Percentiles rank a stretch among this genome's conserved stretches.
Conservation (phyloP, 2,797 vertebrate genomes). For the Phyllotis vaccarum region DNA sequence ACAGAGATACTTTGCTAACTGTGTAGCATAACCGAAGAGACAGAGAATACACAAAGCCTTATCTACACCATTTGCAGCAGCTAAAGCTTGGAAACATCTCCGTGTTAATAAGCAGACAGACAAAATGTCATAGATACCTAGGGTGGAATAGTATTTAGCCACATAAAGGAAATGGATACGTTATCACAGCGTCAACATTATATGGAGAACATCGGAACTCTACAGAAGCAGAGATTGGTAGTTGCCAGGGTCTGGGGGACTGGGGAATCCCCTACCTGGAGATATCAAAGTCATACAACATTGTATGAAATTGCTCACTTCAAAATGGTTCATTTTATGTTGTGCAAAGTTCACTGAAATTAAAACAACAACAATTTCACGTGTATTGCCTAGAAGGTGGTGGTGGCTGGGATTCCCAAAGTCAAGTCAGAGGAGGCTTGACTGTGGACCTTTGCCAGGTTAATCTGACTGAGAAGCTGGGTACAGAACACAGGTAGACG, state of each 20-base stretch:
- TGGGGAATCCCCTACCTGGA: neutral
- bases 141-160: neutral
- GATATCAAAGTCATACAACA: neutral
- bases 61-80: neutral
- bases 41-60: neutral
- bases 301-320: neutral
- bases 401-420: neutral
- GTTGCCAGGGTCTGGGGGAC: neutral
- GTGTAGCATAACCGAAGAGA: conserved; percentile 27
- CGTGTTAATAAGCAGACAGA: neutral
- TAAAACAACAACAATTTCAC: neutral
- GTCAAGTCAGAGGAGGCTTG: neutral
- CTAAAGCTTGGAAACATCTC: neutral
- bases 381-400: neutral
- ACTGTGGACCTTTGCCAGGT: neutral
- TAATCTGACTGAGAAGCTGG: neutral
- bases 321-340: conserved; percentile 30
- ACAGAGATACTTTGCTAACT: neutral
- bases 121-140: neutral
- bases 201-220: neutral
- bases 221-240: neutral
- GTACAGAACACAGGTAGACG: neutral
- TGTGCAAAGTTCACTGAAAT: neutral
- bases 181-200: neutral
- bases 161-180: neutral